Evolutionary conservation across 2,113 vertebrate genomes (phyloP).

Genomic region (Chaenogobius annularis): DNA sequence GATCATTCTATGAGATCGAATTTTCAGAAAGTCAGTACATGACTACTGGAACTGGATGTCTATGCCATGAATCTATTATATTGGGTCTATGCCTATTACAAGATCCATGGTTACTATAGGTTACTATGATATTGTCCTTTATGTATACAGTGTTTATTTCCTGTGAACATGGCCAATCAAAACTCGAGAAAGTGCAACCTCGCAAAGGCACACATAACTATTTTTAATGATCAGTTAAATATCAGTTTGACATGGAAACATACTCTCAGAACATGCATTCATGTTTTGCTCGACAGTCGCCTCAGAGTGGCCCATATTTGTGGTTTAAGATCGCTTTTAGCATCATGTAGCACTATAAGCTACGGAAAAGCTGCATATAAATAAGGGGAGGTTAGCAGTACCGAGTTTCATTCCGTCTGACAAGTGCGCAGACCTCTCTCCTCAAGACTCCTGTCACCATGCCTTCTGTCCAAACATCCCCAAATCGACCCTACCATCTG

Average conservation of each 20-base stretch:
- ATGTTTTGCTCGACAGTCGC: background rate
- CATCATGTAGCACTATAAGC: background rate
- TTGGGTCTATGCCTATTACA: too few species aligned
- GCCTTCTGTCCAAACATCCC: constrained; percentile 62
- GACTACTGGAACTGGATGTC: too few species aligned
- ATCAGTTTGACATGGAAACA: background rate
- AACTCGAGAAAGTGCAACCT: too few species aligned
- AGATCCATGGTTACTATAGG: too few species aligned
- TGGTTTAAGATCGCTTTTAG: background rate
- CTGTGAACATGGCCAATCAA: too few species aligned
- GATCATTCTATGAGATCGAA: too few species aligned
- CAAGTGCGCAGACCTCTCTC: background rate
- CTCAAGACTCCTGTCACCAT: constrained; percentile 38
- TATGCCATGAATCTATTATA: too few species aligned
- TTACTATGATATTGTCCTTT: background rate
- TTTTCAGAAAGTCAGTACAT: too few species aligned
- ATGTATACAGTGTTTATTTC: too few species aligned
- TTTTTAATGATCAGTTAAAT: background rate
- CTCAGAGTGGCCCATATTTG: background rate
- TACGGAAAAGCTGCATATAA: constrained; percentile 8
- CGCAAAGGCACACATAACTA: background rate
- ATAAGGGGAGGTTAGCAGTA: constrained; percentile 11
- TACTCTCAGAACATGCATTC: background rate
- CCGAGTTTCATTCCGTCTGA: background rate
- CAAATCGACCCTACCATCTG: constrained; percentile 78